Evolutionary conservation across 2,888 invertebrate genomes (phyloP), one percentile per base, ranked within the genome.

Genomic region (Chrysolina oricalcia): DNA sequence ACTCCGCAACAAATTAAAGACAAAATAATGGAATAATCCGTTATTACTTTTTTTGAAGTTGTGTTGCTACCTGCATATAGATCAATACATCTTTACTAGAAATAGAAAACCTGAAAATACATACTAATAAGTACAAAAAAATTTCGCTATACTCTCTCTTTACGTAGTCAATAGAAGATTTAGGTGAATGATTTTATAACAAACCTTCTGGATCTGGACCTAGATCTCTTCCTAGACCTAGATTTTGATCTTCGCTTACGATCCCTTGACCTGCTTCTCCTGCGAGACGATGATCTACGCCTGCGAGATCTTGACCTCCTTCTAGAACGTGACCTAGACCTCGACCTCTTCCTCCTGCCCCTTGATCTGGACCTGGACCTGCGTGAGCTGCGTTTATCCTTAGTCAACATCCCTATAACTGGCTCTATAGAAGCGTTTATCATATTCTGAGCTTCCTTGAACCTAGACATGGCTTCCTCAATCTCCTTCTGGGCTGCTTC

Each of bases 391-490:
- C 95, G 91, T 86, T 96, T 96, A 83, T 96, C 96, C 87, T 96
- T 96, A 0, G 96, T 95, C 27, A 96, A 88, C 90, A 96, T 93
- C 8, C 96, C 96, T 83, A 96, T 96, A 72, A 96, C 95, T 0
- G 96, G 96, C 89, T 97, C 97, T 78, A 98, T 97, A 15, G 97
- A 96, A 10, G 97, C 98, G 0, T 97, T 96, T 79, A 98, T 97
- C 84, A 98, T 92, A 87, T 96, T 96, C 88, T 98, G 98, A 0
- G 98, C 98, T 89, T 98, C 98, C 87, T 97, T 97, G 0, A 98
- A 97, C 78, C 98, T 91, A 63, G 97, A 96, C 97, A 99, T 98
- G 0, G 98, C 98, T 88, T 98, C 98, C 88, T 98, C 98, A 72
- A 98, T 97, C 90, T 98, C 98, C 62, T 95, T 93, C 85, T 98